Evolutionary conservation across 2,113 vertebrate species (phyloP), one percentile per base, ranked within the genome.

Genomic region (Chunga burmeisteri): DNA sequence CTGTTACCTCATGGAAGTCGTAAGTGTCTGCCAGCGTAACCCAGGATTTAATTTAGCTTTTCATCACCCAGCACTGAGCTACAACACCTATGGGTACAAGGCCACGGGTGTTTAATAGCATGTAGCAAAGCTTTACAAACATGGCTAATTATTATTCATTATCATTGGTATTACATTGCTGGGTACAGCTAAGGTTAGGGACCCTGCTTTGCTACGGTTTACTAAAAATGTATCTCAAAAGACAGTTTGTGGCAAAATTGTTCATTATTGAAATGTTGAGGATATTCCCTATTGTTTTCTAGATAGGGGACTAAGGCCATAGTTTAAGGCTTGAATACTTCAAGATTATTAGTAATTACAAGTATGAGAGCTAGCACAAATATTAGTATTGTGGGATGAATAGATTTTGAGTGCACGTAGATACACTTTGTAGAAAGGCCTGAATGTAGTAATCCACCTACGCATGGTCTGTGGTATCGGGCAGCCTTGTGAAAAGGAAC

Each of bases 391-490:
- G 61, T 62, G 40, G 36, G 61, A 78, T 75, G n/a, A 89, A 50
- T 11, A 81, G 72, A 34, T 62, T 55, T 80, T 71, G 11, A 40
- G 56, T 71, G n/a, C 16, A 29, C 0, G 0, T 65, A 68, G 34
- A 40, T 77, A 44, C 2, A 1, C 50, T 71, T 49, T 75, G 49
- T 59, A 62, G n/a, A 30, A 49, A 56, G 32, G 7, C 20, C 67
- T 47, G 47, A 53, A 38, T 25, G 18, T 23, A 59, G 66, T 25
- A 20, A 79, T 52, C 81, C 34, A 56, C 49, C 58, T 42, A 49
- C 6, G 0, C 0, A 0, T 11, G 70, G 46, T 40, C 52, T 90
- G 58, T 90, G 81, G 53, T n/a, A 16, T 36, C 1, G 3, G 55
- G 23, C 18, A 92, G 47, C 70, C 47, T 47, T 87, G 56, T 20